A percentile compares a stretch with the other conserved stretches of the same genome.
Conservation (phyloP, 1,140 invertebrate genomes). For the Lepidotrigona ventralis region DNA sequence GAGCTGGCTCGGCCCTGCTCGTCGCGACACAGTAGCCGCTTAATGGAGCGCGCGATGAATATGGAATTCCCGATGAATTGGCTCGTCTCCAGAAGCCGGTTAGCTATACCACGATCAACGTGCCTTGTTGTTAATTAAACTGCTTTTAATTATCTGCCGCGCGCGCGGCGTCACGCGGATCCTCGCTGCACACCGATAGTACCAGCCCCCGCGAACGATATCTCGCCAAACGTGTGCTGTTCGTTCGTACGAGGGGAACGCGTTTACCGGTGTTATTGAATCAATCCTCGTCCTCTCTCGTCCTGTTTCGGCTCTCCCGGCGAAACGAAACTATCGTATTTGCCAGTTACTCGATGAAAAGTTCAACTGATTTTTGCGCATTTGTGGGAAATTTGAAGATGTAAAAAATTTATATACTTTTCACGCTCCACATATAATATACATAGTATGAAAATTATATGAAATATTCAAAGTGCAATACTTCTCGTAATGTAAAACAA, state of each 20-base stretch:
- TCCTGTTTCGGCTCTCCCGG: neutral
- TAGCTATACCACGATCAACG: slow-evolving; percentile 23
- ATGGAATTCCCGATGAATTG: slow-evolving; percentile 53
- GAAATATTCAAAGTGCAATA: too few species aligned
- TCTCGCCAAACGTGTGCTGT: neutral
- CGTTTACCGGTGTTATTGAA: slow-evolving; percentile 1
- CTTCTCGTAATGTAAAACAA: too few species aligned
- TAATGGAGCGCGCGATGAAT: slow-evolving; percentile 53
- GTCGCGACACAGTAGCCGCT: slow-evolving; percentile 38
- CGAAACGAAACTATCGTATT: too few species aligned
- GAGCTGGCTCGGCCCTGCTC: neutral
- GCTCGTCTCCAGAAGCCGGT: slow-evolving; percentile 48
- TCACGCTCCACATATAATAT: too few species aligned
- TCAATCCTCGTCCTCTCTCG: too few species aligned
- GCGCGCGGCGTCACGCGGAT: neutral
- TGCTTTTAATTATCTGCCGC: slow-evolving; percentile 33
- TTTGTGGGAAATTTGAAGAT: too few species aligned
- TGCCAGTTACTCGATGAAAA: too few species aligned
- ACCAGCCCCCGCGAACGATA: too few species aligned
- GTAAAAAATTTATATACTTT: too few species aligned
- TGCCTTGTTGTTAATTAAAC: slow-evolving; percentile 35
- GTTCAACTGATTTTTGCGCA: too few species aligned
- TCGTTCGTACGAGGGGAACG: neutral
- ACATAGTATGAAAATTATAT: too few species aligned
- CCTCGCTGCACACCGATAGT: too few species aligned